Conservation (phyloP, 2,113 vertebrate species). For the Oenanthe melanoleuca region DNA sequence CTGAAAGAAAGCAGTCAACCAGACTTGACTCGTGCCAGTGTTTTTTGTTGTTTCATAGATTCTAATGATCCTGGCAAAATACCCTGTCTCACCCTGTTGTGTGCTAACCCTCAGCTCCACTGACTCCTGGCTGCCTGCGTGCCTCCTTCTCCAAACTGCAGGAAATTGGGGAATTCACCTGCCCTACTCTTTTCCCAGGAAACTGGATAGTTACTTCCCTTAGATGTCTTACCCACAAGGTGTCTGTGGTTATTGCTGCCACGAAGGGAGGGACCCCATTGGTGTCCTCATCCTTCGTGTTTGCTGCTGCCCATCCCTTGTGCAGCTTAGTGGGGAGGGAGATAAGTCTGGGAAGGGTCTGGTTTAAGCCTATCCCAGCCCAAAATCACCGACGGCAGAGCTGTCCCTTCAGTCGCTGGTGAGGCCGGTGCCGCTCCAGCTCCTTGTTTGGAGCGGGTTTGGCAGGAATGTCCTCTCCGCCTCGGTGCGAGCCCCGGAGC, state of each 20-base stretch:
- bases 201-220: background rate
- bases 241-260: background rate
- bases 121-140: background rate
- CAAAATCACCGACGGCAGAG: background rate
- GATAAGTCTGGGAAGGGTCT: rapidly evolving
- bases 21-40: rapidly evolving
- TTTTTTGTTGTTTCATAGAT: background rate
- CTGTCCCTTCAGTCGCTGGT: background rate
- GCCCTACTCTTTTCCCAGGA: no score
- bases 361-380: background rate
- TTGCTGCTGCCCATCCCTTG: background rate
- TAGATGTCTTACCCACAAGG: background rate
- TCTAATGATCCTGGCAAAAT: background rate
- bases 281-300: background rate
- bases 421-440: background rate
- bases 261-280: background rate
- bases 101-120: background rate
- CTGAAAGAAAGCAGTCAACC: rapidly evolving
- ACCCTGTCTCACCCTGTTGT: rapidly evolving
- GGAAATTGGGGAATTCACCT: background rate
- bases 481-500: background rate
- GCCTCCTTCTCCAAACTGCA: background rate
- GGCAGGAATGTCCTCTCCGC: background rate
- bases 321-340: background rate
- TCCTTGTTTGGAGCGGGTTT: background rate